These are phyloP conservation scores for Ashinkailepas kermadecensis DNA, from an alignment of 2,888 invertebrate species.

Conservation along the genomic window DNA sequence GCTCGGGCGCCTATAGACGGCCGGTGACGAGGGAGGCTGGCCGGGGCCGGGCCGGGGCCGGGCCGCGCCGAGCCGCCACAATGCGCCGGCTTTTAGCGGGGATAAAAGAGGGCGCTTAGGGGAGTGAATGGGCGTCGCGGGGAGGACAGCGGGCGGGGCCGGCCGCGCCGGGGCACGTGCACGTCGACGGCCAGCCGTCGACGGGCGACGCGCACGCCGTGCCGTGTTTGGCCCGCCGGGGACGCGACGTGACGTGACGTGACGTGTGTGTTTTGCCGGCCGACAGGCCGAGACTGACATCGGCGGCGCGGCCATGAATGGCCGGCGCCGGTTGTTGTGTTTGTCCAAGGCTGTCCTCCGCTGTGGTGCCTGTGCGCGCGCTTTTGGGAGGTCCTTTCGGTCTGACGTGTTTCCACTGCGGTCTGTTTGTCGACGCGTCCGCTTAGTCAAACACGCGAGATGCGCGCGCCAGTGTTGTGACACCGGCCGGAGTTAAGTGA, in stretches of 20 bases:
- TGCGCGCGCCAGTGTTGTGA: neutral
- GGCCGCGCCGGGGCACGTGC: neutral
- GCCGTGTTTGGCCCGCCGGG: neutral
- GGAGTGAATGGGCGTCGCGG: neutral
- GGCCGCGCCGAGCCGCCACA: neutral
- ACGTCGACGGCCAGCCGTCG: too few relatives aligned
- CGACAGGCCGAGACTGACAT: neutral
- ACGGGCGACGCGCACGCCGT: too few relatives aligned
- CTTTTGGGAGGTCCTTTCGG: neutral
- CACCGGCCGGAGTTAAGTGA: neutral
- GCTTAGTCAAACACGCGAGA: neutral
- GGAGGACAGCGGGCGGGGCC: neutral
- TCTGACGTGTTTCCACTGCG: neutral
- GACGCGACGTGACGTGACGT: neutral
- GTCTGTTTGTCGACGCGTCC: neutral
- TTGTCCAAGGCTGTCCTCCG: slow-evolving; percentile 1
- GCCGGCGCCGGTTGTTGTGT: neutral
- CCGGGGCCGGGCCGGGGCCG: neutral
- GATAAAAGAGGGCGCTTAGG: neutral
- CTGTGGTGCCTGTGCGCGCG: neutral
- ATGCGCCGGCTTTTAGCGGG: neutral
- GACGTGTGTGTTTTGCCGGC: neutral
- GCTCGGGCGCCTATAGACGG: neutral
- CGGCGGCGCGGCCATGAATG: neutral
- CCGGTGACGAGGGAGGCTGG: neutral